Conservation (phyloP, 2,797 vertebrate species). For the Leptodactylus fallax region DNA sequence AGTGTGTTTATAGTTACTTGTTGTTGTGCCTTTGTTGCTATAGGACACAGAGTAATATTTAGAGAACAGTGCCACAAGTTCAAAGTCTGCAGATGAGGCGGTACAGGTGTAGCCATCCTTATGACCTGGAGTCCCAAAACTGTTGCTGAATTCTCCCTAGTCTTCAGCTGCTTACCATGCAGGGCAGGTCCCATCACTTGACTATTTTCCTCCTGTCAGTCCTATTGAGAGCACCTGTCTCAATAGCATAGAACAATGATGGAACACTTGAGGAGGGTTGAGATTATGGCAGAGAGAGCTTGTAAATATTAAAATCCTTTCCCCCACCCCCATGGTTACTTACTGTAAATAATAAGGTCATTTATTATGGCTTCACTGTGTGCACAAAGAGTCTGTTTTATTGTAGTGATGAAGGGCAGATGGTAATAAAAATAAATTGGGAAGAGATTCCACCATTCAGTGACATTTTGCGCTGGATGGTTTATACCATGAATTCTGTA, state of each 20-base stretch:
- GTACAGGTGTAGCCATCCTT: background rate
- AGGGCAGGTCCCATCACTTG: too few species aligned
- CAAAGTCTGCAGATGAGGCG: background rate
- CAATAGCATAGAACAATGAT: background rate
- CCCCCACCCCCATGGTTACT: too few species aligned
- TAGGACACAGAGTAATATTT: constrained; percentile 38
- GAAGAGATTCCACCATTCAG: background rate
- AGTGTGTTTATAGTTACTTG: constrained; percentile 19
- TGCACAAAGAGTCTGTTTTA: background rate
- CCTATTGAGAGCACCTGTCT: too few species aligned
- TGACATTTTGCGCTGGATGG: background rate
- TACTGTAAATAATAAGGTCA: background rate
- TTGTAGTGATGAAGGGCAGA: background rate
- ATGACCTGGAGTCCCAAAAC: too few species aligned
- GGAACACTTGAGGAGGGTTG: too few species aligned
- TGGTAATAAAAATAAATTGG: background rate
- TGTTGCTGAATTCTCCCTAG: too few species aligned
- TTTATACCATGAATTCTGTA: background rate
- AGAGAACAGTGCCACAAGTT: background rate
- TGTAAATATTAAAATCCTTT: too few species aligned
- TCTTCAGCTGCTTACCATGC: too few species aligned
- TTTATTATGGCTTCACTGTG: background rate
- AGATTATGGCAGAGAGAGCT: too few species aligned
- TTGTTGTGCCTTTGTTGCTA: constrained; percentile 24
- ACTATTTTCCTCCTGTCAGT: too few species aligned